Evolutionary conservation across 2,888 invertebrate genomes (phyloP).

Genomic region (Pseudoips prasinana): DNA sequence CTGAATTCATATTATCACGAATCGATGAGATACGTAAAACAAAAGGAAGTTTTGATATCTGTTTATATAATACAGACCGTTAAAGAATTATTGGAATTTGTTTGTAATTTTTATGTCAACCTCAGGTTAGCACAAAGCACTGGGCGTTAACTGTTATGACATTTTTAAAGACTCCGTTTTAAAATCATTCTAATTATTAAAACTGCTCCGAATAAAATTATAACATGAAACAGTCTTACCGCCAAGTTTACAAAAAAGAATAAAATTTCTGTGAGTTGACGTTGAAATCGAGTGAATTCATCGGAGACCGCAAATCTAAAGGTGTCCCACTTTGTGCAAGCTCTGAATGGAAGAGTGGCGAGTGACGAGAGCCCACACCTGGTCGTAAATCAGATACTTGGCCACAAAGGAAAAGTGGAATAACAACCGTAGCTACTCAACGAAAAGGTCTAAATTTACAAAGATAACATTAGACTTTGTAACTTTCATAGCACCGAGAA

Average conservation of each 20-base stretch:
- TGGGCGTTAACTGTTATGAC: no score
- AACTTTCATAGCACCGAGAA: conserved; percentile 57
- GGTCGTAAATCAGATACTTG: conserved; percentile 65
- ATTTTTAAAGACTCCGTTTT: no score
- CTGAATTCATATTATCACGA: conserved; percentile 51
- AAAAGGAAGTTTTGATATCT: conserved; percentile 67
- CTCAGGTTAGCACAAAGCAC: conserved; percentile 14
- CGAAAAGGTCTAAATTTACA: conserved; percentile 46
- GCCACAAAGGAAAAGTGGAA: conserved; percentile 30
- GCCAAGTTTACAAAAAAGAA: conserved; percentile 21
- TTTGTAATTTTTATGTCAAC: conserved; percentile 32
- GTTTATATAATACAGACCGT: conserved; percentile 30
- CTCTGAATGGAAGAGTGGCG: conserved; percentile 59
- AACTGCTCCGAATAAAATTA: no score
- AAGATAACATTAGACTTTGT: conserved; percentile 39
- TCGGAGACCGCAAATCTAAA: conserved; percentile 51
- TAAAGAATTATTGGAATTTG: conserved; percentile 39
- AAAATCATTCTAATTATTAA: no score
- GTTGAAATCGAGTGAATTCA: conserved; percentile 49
- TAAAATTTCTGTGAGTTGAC: conserved; percentile 20
- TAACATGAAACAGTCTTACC: no score
- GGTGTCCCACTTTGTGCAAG: conserved; percentile 65
- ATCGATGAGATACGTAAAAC: conserved; percentile 40
- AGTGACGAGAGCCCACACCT: conserved; percentile 58
- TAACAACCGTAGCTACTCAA: conserved; percentile 42